Conservation (phyloP, 2,113 vertebrate genomes). For the Saimiri boliviensis region DNA sequence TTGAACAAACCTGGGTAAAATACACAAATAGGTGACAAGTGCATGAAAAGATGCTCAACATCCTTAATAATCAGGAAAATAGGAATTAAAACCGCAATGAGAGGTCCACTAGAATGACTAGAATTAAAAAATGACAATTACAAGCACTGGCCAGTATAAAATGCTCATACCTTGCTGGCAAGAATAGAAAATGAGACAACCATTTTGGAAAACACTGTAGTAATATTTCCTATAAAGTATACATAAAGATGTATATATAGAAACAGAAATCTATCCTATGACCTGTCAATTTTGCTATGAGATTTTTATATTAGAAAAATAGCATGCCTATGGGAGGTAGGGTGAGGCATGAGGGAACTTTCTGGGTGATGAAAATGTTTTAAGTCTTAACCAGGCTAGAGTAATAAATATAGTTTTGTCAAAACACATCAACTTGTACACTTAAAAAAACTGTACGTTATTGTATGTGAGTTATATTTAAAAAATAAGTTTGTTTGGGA, state of each 20-base stretch:
- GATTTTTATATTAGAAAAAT: slow-evolving; percentile 17
- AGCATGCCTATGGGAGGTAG: neutral
- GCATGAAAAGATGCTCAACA: neutral
- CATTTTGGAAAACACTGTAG: neutral
- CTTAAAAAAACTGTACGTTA: neutral
- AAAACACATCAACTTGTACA: neutral
- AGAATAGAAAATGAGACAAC: neutral
- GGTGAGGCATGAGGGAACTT: neutral
- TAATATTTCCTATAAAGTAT: neutral
- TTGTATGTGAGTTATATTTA: neutral
- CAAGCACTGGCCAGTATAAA: neutral
- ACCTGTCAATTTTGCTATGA: neutral
- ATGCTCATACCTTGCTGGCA: neutral
- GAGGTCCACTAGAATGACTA: neutral
- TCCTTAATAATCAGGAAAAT: neutral
- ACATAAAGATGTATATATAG: neutral
- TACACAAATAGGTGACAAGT: neutral
- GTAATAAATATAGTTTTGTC: slow-evolving; percentile 12
- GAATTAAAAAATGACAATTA: neutral
- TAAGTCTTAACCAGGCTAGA: neutral
- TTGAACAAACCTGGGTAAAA: neutral
- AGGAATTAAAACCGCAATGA: neutral
- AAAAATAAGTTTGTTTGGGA: neutral
- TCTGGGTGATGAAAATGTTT: neutral
- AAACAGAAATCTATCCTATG: neutral